These are phyloP conservation scores for Oreotragus oreotragus DNA, from an alignment of 2,113 vertebrate genomes.

Conservation along the genomic window DNA sequence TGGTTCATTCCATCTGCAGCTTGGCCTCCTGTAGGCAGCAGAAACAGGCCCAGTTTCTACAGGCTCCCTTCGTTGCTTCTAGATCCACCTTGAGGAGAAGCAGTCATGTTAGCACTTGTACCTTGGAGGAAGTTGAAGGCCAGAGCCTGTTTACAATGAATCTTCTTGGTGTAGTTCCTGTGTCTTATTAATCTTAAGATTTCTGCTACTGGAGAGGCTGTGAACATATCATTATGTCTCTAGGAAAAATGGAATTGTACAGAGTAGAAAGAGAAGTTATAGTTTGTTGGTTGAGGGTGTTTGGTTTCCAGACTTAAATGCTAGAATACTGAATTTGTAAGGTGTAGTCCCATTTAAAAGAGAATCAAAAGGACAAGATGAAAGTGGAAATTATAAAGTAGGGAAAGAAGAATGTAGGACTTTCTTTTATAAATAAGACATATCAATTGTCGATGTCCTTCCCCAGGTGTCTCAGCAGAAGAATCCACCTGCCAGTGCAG, in stretches of 20 bases:
- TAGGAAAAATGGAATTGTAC: background rate
- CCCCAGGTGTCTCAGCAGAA: background rate
- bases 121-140: too few species aligned
- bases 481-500: background rate
- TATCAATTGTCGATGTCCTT: background rate
- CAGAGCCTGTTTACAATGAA: background rate
- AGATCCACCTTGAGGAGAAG: too few species aligned
- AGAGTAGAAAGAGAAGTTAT: background rate
- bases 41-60: too few species aligned
- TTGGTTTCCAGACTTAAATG: background rate
- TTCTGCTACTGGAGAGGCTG: background rate
- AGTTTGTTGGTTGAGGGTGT: background rate
- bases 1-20: background rate
- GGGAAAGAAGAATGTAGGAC: background rate
- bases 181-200: background rate
- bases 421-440: background rate
- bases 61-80: background rate
- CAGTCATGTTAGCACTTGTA: background rate
- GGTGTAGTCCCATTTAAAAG: background rate
- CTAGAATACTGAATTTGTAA: background rate
- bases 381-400: background rate
- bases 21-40: background rate
- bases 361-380: background rate
- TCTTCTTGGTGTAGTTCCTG: background rate
- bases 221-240: background rate